Evolutionary conservation across 2,113 vertebrate genomes (phyloP).

Genomic region (Gallinago undulata): DNA sequence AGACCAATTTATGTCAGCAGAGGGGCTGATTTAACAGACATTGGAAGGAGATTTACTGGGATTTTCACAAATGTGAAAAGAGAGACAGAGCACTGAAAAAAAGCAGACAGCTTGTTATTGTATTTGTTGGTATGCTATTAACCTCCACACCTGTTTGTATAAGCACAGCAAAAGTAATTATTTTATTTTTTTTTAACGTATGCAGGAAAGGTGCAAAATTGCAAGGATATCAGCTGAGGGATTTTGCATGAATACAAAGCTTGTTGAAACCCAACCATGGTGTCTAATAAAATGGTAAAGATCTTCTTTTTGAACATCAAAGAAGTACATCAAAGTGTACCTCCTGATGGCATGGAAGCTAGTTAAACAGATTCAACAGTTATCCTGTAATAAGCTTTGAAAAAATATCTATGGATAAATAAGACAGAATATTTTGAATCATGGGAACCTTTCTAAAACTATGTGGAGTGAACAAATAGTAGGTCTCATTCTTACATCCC

Average conservation of each 20-base stretch:
- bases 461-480: neutral
- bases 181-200: neutral
- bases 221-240: neutral
- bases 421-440: conserved; percentile 19
- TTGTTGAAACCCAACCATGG: neutral
- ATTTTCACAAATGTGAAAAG: neutral
- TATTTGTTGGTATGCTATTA: neutral
- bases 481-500: neutral
- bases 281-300: conserved; percentile 11
- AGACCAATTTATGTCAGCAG: conserved; percentile 10
- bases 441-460: conserved; percentile 11
- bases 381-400: conserved; percentile 42
- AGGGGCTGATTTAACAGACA: neutral
- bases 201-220: neutral
- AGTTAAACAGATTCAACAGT: conserved; percentile 49
- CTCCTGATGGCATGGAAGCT: neutral
- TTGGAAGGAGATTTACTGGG: neutral
- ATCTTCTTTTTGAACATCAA: conserved; percentile 32
- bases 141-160: neutral
- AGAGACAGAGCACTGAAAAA: neutral
- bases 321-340: conserved; percentile 35
- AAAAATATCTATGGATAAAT: conserved; percentile 18
- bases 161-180: neutral
- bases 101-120: neutral
- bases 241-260: neutral